Evolutionary conservation across 2,888 invertebrate species (phyloP).

Genomic region (Stenichneumon culpator): DNA sequence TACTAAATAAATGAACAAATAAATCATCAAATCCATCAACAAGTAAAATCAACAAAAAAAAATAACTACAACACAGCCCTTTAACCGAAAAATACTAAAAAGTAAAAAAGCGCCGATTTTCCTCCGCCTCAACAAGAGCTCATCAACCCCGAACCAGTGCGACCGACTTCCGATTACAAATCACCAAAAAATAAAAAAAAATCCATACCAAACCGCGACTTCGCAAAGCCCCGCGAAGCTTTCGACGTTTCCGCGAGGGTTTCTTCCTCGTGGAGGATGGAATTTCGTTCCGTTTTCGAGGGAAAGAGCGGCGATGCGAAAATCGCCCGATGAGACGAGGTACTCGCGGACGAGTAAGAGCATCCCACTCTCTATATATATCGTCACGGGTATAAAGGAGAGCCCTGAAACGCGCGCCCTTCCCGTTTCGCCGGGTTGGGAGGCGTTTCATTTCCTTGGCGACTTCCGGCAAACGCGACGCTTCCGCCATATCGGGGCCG

Average conservation of each 20-base stretch:
- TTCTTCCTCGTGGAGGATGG: neutral
- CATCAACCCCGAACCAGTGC: no score
- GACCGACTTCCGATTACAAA: no score
- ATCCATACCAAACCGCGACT: neutral
- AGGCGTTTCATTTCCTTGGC: conserved; percentile 84
- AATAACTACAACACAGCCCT: no score
- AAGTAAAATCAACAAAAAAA: no score
- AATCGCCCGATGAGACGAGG: conserved; percentile 11
- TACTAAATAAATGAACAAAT: no score
- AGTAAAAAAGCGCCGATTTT: no score
- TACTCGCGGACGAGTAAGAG: conserved; percentile 29
- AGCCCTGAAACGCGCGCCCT: conserved; percentile 26
- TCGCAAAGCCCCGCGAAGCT: neutral
- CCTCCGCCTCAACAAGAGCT: no score
- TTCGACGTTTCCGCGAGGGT: neutral
- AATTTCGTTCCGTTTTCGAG: conserved; percentile 1
- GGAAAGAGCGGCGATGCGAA: conserved; percentile 7
- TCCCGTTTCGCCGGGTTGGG: conserved; percentile 67
- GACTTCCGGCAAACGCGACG: conserved; percentile 85
- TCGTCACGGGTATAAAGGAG: neutral
- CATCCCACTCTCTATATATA: neutral
- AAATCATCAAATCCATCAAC: no score
- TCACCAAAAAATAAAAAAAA: neutral
- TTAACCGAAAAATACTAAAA: no score
- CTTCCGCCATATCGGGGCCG: conserved; percentile 82